Evolutionary conservation across 2,113 vertebrate genomes (phyloP).

Genomic region (Accipiter cooperii): DNA sequence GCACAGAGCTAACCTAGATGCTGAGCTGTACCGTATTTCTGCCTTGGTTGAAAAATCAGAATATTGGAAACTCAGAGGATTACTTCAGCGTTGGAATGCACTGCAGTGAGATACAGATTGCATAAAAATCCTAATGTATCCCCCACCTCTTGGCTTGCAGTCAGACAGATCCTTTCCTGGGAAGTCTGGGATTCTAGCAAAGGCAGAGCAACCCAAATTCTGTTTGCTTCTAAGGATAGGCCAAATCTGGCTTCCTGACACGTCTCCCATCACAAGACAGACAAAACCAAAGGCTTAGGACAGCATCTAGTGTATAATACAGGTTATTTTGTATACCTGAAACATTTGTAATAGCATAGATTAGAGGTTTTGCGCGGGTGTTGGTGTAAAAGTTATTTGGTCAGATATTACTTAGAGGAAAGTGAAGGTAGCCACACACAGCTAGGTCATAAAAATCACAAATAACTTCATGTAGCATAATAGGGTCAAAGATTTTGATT

Average conservation of each 20-base stretch:
- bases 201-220: background rate
- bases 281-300: background rate
- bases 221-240: background rate
- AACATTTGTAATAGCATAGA: background rate
- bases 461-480: background rate
- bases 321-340: background rate
- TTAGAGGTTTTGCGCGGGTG: background rate
- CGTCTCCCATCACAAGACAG: background rate
- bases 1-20: background rate
- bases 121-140: background rate
- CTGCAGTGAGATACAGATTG: background rate
- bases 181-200: background rate
- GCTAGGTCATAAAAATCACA: background rate
- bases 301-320: fast-evolving
- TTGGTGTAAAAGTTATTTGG: background rate
- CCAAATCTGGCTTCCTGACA: background rate
- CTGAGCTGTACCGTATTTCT: background rate
- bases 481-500: background rate
- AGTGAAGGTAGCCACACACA: background rate
- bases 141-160: background rate
- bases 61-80: background rate
- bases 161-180: background rate
- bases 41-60: background rate
- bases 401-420: background rate
- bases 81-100: background rate